Percentiles rank a stretch among this genome's conserved stretches.
These are phyloP conservation scores for Eudasyphora cyanicolor DNA, from an alignment of 2,888 invertebrate genomes.

Conservation along the genomic window DNA sequence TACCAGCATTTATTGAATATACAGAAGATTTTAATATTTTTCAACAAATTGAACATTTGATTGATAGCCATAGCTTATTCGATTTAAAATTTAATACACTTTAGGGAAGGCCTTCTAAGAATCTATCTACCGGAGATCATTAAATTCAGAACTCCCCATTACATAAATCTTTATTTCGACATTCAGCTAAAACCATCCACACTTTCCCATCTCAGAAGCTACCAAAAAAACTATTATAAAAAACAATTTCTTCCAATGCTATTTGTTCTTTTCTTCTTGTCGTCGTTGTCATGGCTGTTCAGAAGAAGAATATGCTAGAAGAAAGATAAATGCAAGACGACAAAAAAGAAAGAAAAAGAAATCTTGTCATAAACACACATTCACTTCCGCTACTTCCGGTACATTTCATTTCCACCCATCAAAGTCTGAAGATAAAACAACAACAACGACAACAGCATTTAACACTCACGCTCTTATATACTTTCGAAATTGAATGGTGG, in stretches of 20 bases:
- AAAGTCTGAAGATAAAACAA: background rate
- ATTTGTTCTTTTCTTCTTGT: too few relatives aligned
- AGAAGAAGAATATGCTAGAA: background rate
- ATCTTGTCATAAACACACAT: conserved; percentile 14
- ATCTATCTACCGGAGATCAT: too few relatives aligned
- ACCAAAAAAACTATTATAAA: background rate
- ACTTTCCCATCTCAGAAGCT: background rate
- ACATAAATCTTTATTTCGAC: too few relatives aligned
- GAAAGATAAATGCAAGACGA: background rate
- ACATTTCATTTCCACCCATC: conserved; percentile 56
- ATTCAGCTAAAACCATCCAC: too few relatives aligned
- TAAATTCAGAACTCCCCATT: too few relatives aligned
- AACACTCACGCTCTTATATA: background rate
- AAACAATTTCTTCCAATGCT: too few relatives aligned
- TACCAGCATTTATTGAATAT: too few relatives aligned
- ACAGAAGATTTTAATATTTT: too few relatives aligned
- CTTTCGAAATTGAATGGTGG: background rate
- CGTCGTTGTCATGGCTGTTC: background rate
- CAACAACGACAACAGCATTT: background rate
- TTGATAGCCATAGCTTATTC: too few relatives aligned
- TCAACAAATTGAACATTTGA: too few relatives aligned
- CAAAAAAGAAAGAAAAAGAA: background rate
- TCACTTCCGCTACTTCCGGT: conserved; percentile 67
- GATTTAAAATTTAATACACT: too few relatives aligned
- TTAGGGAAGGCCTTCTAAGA: too few relatives aligned